A percentile compares a stretch with the other conserved stretches of the same genome.
Evolutionary conservation across 2,797 vertebrate genomes (phyloP).

Genomic region (Semotilus atromaculatus): DNA sequence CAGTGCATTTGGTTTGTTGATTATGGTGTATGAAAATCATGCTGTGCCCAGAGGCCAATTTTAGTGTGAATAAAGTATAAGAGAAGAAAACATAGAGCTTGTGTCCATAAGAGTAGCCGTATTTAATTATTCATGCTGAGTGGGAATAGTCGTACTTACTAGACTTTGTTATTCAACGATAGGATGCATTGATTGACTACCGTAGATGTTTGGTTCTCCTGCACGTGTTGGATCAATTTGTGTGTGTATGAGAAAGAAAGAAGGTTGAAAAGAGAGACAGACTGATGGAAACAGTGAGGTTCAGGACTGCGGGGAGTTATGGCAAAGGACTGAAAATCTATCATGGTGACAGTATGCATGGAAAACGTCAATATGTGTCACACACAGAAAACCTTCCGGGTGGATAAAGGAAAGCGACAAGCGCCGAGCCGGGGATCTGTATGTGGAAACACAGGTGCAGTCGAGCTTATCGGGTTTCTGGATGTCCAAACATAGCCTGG

Average conservation of each 20-base stretch:
- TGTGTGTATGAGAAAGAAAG: constrained; percentile 28
- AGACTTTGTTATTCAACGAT: constrained; percentile 58
- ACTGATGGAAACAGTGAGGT: constrained; percentile 33
- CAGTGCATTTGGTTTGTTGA: constrained; percentile 34
- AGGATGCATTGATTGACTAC: constrained; percentile 53
- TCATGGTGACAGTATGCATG: constrained; percentile 52
- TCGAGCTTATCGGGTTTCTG: constrained; percentile 52
- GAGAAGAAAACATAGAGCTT: constrained; percentile 11
- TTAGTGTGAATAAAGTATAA: constrained; percentile 19
- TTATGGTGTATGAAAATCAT: not conserved
- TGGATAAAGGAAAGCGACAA: constrained; percentile 55
- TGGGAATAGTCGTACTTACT: constrained; percentile 45
- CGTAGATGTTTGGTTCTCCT: constrained; percentile 36
- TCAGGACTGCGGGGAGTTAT: constrained; percentile 53
- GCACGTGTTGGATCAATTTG: constrained; percentile 46
- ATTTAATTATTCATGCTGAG: constrained; percentile 57
- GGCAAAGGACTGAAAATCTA: constrained; percentile 57
- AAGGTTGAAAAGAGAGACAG: constrained; percentile 14
- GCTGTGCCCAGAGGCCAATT: constrained; percentile 16
- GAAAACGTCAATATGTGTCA: constrained; percentile 55
- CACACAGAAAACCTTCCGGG: constrained; percentile 50
- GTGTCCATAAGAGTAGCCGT: constrained; percentile 7
- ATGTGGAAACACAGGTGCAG: constrained; percentile 27
- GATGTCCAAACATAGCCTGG: constrained; percentile 46
- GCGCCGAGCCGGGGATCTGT: constrained; percentile 13